Evolutionary conservation across 92 coral and sea anemone species (phyloP).

Genomic region (Bergia puertoricense): DNA sequence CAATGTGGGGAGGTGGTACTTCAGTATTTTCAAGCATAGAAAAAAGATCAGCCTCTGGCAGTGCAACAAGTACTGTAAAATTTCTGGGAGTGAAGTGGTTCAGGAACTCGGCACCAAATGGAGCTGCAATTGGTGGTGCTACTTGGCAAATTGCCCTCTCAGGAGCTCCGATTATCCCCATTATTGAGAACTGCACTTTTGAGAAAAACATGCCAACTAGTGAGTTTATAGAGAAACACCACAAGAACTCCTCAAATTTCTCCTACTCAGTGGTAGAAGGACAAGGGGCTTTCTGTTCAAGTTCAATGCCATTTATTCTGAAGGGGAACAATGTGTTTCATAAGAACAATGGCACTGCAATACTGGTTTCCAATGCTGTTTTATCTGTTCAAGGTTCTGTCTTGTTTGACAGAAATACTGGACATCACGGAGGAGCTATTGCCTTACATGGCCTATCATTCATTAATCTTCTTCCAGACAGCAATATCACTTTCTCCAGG

Average conservation of each 20-base stretch:
- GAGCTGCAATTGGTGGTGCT: constrained; percentile 63
- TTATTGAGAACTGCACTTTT: constrained; percentile 41
- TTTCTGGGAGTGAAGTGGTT: constrained; percentile 48
- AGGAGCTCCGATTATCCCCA: constrained; percentile 51
- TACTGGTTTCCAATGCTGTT: constrained; percentile 59
- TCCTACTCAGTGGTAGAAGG: constrained; percentile 56
- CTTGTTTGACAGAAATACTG: constrained; percentile 62
- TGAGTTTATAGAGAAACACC: constrained; percentile 22
- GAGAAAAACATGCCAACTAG: constrained; percentile 20
- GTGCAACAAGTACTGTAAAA: constrained; percentile 48
- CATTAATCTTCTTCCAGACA: constrained; percentile 59
- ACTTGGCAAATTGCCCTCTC: constrained; percentile 59
- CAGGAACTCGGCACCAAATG: constrained; percentile 55
- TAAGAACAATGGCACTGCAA: constrained; percentile 59
- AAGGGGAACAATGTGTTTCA: constrained; percentile 44
- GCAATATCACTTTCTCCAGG: constrained; percentile 56
- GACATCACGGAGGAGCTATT: constrained; percentile 75
- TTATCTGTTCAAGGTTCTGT: constrained; percentile 52
- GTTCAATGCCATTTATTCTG: constrained; percentile 54
- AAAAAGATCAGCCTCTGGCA: constrained; percentile 36
- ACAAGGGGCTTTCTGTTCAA: constrained; percentile 58
- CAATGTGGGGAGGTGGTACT: constrained; percentile 59
- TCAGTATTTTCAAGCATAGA: constrained; percentile 54
- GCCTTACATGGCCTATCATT: constrained; percentile 66
- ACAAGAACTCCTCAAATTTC: constrained; percentile 26